Evolutionary conservation across 2,113 vertebrate genomes (phyloP).

Genomic region (Takifugu flavidus): DNA sequence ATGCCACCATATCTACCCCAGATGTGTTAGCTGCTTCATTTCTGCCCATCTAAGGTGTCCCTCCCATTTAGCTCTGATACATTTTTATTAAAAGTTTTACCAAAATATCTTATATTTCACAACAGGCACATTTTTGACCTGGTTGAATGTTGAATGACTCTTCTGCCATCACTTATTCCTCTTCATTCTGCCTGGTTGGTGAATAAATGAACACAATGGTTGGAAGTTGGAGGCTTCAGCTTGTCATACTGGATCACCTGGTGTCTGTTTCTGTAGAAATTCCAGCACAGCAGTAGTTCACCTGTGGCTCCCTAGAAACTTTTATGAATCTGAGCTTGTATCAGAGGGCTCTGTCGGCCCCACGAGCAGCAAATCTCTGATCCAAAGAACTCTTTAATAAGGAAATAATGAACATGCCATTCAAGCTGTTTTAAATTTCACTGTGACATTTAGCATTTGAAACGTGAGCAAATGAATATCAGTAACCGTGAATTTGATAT

Average conservation of each 20-base stretch:
- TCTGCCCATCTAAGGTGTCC: too few relatives aligned
- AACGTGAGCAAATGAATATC: slow-evolving; percentile 62
- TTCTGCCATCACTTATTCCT: too few relatives aligned
- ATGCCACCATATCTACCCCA: too few relatives aligned
- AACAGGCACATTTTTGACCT: too few relatives aligned
- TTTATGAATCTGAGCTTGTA: slow-evolving; percentile 57
- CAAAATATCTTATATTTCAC: too few relatives aligned
- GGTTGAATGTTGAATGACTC: too few relatives aligned
- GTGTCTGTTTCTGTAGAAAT: not conserved
- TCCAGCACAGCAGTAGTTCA: slow-evolving; percentile 41
- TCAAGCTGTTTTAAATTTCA: slow-evolving; percentile 50
- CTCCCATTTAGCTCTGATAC: too few relatives aligned
- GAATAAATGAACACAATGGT: slow-evolving; percentile 1
- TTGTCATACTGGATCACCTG: too few relatives aligned
- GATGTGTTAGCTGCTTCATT: too few relatives aligned
- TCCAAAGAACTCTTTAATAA: slow-evolving; percentile 47
- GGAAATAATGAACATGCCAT: slow-evolving; percentile 55
- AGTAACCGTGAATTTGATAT: slow-evolving; percentile 53
- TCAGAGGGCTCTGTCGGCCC: slow-evolving; percentile 28
- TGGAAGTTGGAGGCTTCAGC: too few relatives aligned
- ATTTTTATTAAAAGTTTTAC: too few relatives aligned
- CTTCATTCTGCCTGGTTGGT: too few relatives aligned
- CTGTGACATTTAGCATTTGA: slow-evolving; percentile 63
- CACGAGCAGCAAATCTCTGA: slow-evolving; percentile 28
- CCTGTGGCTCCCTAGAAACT: slow-evolving; percentile 49